Conservation (phyloP, 1,140 invertebrate genomes). For the Portunus trituberculatus region DNA sequence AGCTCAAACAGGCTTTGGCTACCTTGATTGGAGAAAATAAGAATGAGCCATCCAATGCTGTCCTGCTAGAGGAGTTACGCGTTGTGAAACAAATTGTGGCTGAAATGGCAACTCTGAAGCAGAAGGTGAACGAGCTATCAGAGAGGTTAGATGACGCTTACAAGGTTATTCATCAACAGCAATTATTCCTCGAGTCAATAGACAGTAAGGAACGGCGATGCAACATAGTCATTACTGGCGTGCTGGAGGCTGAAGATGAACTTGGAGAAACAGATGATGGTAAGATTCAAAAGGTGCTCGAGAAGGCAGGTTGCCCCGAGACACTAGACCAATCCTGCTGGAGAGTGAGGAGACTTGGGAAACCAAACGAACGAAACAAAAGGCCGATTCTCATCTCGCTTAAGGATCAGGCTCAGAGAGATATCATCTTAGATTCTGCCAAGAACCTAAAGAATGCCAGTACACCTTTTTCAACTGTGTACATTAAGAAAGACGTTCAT, state of each 20-base stretch:
- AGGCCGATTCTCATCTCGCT: not conserved
- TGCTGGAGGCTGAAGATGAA: not conserved
- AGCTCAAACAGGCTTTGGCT: too few species aligned
- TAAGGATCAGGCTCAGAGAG: not conserved
- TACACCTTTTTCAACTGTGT: not conserved
- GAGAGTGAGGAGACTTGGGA: not conserved
- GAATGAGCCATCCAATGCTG: too few species aligned
- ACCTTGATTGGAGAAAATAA: too few species aligned
- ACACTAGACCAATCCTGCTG: not conserved
- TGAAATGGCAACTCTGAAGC: too few species aligned
- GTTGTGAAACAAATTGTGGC: too few species aligned
- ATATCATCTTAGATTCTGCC: not conserved
- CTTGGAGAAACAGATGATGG: not conserved
- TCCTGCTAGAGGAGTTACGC: too few species aligned
- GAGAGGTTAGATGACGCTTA: not conserved
- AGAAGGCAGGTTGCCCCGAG: not conserved
- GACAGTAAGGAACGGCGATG: not conserved
- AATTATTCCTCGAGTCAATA: not conserved
- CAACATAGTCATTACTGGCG: not conserved
- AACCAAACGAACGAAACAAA: not conserved
- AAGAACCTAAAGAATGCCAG: not conserved
- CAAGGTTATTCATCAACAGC: not conserved
- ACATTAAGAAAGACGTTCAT: too few species aligned
- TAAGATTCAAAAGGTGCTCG: conserved; percentile 22
- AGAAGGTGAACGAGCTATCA: too few species aligned